These are phyloP conservation scores for Archilochus colubris DNA, from an alignment of 2,113 vertebrate species.

Conservation along the genomic window DNA sequence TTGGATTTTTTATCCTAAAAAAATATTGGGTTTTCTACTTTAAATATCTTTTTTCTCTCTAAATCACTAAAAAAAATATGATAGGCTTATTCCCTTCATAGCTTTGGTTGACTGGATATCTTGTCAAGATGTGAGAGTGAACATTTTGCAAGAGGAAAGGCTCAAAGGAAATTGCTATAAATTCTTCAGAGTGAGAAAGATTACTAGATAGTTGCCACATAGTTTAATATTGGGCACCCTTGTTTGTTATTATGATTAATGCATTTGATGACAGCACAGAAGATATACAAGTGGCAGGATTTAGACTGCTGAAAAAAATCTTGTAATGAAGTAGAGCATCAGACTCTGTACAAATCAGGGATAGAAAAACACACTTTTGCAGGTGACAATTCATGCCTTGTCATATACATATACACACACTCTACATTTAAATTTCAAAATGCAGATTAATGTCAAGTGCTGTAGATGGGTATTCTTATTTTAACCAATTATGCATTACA, in stretches of 20 bases:
- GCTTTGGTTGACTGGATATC: neutral
- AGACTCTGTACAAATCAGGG: neutral
- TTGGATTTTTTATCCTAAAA: neutral
- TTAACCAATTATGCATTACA: neutral
- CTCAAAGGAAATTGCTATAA: neutral
- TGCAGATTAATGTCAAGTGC: neutral
- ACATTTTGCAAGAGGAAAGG: neutral
- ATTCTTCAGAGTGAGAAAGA: neutral
- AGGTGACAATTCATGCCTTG: neutral
- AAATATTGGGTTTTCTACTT: neutral
- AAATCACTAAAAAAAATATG: neutral
- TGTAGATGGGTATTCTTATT: neutral
- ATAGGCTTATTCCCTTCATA: neutral
- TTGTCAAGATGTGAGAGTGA: neutral
- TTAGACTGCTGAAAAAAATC: neutral
- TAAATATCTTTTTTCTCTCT: neutral
- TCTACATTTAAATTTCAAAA: neutral
- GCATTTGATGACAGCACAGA: neutral
- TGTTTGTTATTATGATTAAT: neutral
- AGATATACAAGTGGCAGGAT: neutral
- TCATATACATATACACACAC: neutral
- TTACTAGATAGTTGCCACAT: neutral
- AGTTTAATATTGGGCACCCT: neutral
- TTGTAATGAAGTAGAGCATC: neutral
- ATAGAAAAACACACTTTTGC: neutral